Evolutionary conservation across 2,113 vertebrate genomes (phyloP).

Genomic region (Eidolon helvum): DNA sequence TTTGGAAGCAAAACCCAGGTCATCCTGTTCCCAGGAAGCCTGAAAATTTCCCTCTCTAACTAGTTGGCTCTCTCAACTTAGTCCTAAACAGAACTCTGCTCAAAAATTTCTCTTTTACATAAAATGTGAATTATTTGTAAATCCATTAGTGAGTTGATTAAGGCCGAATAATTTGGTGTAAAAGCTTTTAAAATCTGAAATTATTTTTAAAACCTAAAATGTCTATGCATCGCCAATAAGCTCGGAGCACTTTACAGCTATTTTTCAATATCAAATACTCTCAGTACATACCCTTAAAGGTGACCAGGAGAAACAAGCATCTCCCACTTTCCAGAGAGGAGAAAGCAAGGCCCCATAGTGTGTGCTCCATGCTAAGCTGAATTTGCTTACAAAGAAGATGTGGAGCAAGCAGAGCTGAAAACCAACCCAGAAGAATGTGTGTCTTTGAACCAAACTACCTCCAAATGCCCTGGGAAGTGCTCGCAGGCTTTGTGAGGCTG

Average conservation of each 20-base stretch:
- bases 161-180: neutral
- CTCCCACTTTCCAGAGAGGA: neutral
- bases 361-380: neutral
- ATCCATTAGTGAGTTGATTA: neutral
- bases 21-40: neutral
- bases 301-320: neutral
- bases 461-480: conserved; percentile 47
- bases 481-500: conserved; percentile 34
- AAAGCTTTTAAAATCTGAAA: neutral
- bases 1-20: neutral
- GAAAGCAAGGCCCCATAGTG: neutral
- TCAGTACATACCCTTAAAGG: neutral
- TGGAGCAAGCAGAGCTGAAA: neutral
- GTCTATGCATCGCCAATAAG: neutral
- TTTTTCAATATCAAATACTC: neutral
- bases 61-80: neutral
- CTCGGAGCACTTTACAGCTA: neutral
- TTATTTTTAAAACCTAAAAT: neutral
- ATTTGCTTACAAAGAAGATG: neutral
- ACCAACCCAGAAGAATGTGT: neutral
- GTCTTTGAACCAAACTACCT: conserved; percentile 59
- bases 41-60: neutral
- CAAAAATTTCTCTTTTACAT: neutral
- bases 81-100: neutral
- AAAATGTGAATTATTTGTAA: neutral